A percentile compares a stretch with the other conserved stretches of the same genome.
phyloP scores from a whole-genome alignment of 2,888 invertebrate genomes.

The Platynereis dumerilii region DNA sequence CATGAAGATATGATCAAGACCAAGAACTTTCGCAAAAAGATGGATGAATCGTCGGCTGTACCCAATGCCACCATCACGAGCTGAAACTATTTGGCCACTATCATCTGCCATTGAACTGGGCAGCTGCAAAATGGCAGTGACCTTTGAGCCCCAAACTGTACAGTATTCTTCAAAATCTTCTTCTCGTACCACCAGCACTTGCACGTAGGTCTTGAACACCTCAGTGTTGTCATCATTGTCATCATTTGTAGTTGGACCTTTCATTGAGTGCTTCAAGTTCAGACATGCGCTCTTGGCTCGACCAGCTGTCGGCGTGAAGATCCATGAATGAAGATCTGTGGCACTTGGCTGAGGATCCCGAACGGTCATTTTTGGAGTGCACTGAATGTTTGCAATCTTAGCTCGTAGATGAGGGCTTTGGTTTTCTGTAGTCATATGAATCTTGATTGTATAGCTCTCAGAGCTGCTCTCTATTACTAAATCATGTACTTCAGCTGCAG shows the following conservation, averaged over 20 bases:
- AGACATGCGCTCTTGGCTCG: not conserved
- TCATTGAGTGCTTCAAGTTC: not conserved
- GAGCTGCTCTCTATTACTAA: too few species aligned
- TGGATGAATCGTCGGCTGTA: constrained; percentile 29
- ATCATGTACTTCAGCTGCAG: too few species aligned
- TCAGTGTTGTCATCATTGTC: too few species aligned
- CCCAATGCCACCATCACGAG: constrained; percentile 17
- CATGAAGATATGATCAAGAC: constrained; percentile 19
- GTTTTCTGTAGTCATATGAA: too few species aligned
- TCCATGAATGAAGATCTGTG: not conserved
- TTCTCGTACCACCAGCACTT: not conserved
- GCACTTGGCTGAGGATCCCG: too few species aligned
- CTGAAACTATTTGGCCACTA: not conserved
- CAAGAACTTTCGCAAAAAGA: constrained; percentile 20
- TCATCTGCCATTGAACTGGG: not conserved
- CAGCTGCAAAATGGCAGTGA: constrained; percentile 2
- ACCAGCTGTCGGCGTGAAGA: not conserved
- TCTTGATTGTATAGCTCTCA: too few species aligned
- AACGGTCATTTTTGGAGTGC: too few species aligned
- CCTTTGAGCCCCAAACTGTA: not conserved
- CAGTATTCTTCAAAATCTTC: constrained; percentile 4
- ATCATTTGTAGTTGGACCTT: not conserved
- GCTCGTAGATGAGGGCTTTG: too few species aligned
- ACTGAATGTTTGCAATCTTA: too few species aligned
- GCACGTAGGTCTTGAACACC: not conserved